Evolutionary conservation across 2,113 vertebrate genomes (phyloP), one percentile per base, ranked within the genome.

Genomic region (Cochlearius cochlearius): DNA sequence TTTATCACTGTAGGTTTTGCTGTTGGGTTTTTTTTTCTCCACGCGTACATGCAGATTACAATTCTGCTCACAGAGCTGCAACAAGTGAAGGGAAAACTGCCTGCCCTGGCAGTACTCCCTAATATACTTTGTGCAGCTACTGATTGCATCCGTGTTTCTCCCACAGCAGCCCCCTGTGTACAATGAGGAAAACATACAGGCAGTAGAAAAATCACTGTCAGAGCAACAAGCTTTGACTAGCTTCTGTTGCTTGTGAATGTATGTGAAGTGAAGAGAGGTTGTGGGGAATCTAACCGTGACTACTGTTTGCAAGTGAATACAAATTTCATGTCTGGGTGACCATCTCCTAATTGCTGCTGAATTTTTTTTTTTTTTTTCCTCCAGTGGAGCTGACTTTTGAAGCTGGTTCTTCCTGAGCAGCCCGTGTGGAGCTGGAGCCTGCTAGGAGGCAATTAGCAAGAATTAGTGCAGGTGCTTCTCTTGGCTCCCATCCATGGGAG

Each of bases 401-500:
- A 80, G 78, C n/a, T 47, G 58, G 12, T 59, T 88, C 41, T 91
- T 96, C 52, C 67, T 32, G 13, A 64, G 36, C 81, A 76, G 77
- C 72, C 56, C 2, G 0, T 43, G 34, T 10, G 1, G 53, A 90
- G 62, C 38, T 4, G 3, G n/a, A 86, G 55, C 41, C 47, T 81
- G 43, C 43, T 79, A 83, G 43, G 62, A 95, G 43, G 62, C 58
- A 94, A 85, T 91, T 90, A 93, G 22, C 60, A 89, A 68, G 69
- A 89, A 78, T 92, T 89, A 95, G 72, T 36, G n/a, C 90, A 94
- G 96, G 87, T 90, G 56, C 29, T 95, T 87, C 47, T 85, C 62
- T 82, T 93, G 94, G 74, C 69, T 94, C 12, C 52, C 4, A 1
- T 76, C 66, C 77, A 62, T 0, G 1, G 41, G 39, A 89, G 47